phyloP scores from a whole-genome alignment of 2,888 invertebrate species.

The Atrina japonica region DNA sequence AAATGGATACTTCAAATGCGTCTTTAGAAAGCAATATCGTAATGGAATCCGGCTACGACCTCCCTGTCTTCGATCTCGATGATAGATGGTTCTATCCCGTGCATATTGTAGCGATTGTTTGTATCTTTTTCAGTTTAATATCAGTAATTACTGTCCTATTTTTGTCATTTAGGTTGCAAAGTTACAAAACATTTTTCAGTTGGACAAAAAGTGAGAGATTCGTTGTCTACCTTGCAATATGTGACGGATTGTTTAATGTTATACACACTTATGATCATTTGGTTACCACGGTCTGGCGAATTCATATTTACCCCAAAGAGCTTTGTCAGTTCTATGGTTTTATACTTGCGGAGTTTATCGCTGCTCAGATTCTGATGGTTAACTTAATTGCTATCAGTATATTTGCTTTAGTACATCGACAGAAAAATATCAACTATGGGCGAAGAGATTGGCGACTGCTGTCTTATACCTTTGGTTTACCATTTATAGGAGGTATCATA shows the following conservation, averaged over 20 bases:
- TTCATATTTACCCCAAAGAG: constrained; percentile 29
- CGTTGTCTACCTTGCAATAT: constrained; percentile 30
- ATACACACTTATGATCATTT: constrained; percentile 27
- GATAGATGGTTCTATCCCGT: constrained; percentile 22
- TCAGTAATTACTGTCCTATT: constrained; percentile 23
- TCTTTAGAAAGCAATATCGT: too few relatives aligned
- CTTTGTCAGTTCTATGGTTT: constrained; percentile 36
- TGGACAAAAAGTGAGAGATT: constrained; percentile 37
- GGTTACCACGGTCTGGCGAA: constrained; percentile 19
- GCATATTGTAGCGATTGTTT: constrained; percentile 30
- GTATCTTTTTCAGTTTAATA: constrained; percentile 26
- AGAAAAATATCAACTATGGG: constrained; percentile 31
- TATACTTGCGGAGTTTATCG: constrained; percentile 22
- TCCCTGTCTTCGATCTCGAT: constrained; percentile 21
- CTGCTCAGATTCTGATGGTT: constrained; percentile 32
- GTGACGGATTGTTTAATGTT: constrained; percentile 36
- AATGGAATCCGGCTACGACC: constrained; percentile 5
- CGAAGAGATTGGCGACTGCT: constrained; percentile 29
- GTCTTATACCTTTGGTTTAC: constrained; percentile 32
- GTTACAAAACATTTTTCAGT: constrained; percentile 3
- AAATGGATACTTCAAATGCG: too few relatives aligned
- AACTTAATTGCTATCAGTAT: constrained; percentile 36
- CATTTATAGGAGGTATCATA: constrained; percentile 10
- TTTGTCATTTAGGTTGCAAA: constrained; percentile 24
- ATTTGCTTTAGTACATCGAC: constrained; percentile 29